Conservation (phyloP, 37 sponge, comb jelly and placozoan genomes). For the Dysidea cf. avara region DNA sequence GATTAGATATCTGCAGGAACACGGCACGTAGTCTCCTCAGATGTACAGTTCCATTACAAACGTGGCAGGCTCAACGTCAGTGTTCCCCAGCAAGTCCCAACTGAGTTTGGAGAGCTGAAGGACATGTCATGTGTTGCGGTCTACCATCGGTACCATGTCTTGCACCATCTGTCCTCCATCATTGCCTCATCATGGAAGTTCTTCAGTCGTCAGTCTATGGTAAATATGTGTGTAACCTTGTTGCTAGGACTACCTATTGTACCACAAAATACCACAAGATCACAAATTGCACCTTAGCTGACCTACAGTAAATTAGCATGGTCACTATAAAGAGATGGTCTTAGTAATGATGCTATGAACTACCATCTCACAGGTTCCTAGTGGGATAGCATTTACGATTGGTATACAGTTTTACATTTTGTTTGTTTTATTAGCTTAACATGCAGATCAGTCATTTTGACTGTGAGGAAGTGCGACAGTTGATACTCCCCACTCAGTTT, state of each 20-base stretch:
- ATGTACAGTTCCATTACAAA: background rate
- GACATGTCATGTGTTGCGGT: constrained; percentile 49
- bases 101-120: constrained; percentile 50
- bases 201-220: constrained; percentile 20
- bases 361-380: no score
- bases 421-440: no score
- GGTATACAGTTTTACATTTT: background rate
- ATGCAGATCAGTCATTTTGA: constrained; percentile 49
- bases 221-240: no score
- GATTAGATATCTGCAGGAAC: constrained; percentile 77
- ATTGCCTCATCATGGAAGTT: constrained; percentile 71
- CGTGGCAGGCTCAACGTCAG: background rate
- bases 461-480: constrained; percentile 19
- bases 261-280: background rate
- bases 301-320: background rate
- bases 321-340: no score
- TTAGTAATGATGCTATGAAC: no score
- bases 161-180: constrained; percentile 60
- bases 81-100: constrained; percentile 54
- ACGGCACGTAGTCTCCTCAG: constrained; percentile 50
- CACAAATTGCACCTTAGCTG: no score
- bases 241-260: no score
- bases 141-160: constrained; percentile 49
- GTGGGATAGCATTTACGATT: no score
- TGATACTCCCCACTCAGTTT: constrained; percentile 19